Conservation (phyloP, 1,140 invertebrate species). For the Drosophila rufa region DNA sequence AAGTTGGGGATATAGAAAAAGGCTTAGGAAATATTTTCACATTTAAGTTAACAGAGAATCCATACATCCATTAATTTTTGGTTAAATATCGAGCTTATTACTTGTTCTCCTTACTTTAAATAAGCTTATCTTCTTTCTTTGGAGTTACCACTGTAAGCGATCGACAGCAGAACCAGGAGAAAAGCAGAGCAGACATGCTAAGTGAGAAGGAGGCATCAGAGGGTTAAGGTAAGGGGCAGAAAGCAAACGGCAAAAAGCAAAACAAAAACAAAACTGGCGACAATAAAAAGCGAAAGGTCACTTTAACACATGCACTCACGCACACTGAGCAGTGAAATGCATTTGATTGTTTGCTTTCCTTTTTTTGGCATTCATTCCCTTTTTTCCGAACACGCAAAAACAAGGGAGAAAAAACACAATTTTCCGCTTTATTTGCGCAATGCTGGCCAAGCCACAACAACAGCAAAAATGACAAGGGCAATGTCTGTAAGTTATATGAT, state of each 20-base stretch:
- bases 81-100: no score
- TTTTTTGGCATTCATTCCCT: constrained; percentile 14
- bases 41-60: no score
- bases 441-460: constrained; percentile 34
- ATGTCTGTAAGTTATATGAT: constrained; percentile 62
- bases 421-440: constrained; percentile 76
- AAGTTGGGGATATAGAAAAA: no score
- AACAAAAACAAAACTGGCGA: constrained; percentile 30
- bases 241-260: constrained; percentile 6
- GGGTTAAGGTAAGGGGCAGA: constrained; percentile 16
- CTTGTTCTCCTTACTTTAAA: rapidly evolving
- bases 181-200: not conserved
- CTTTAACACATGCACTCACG: constrained; percentile 56
- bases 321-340: constrained; percentile 61
- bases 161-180: not conserved
- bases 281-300: constrained; percentile 77
- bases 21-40: no score
- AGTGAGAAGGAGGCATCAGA: not conserved
- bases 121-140: no score
- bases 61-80: no score
- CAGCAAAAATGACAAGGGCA: constrained; percentile 49
- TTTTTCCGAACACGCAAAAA: constrained; percentile 48
- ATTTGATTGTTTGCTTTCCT: constrained; percentile 77
- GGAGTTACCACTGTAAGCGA: constrained; percentile 3
- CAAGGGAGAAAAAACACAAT: constrained; percentile 64